Evolutionary conservation across 1,140 invertebrate species (phyloP), one percentile per base, ranked within the genome.

Genomic region (Heliconius melpomene): DNA sequence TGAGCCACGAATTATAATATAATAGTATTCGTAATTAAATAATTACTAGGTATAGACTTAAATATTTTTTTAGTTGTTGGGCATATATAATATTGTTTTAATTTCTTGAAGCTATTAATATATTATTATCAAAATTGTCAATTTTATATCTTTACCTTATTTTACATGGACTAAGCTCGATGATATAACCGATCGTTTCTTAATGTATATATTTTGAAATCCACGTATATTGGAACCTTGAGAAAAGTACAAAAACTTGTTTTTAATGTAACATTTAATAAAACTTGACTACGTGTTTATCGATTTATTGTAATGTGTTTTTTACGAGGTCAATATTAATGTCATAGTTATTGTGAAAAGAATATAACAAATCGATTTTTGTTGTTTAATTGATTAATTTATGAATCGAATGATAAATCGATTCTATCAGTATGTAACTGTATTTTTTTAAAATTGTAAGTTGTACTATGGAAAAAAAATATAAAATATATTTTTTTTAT

Each of bases 201-300:
- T 36, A 75, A 57, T 16, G 29, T 38, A 52, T 57, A 26, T 23
- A 75, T 75, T 75, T 75, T 75, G 74, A 57, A 75, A 57, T 57
- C 29, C 52, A 32, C 8, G 16, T 57, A 36, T 26, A 13, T 29
- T 75, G 18, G 26, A 60, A 60, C 74, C 74, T 75, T 75, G 74
- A 36, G 52, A 29, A 16, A 66, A 57, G 32, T 54, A 74, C 26
- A 52, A 52, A 36, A 60, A 75, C 52, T 75, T 20, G 52, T 75
- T 75, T 75, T 75, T 75, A 20, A 57, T 54, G 26, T 66, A 66
- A 16, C 60, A 9, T 26, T 60, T 26, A 66, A 66, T 66, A 66
- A 60, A 66, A 66, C 26, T 66, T 66, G 60, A 66, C 60, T 66
- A 29, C 60, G 23, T 66, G 11, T 66, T 66, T 66, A 66, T 66